phyloP scores from a whole-genome alignment of 2,888 invertebrate genomes.

The Drosophila pseudotakahashii region DNA sequence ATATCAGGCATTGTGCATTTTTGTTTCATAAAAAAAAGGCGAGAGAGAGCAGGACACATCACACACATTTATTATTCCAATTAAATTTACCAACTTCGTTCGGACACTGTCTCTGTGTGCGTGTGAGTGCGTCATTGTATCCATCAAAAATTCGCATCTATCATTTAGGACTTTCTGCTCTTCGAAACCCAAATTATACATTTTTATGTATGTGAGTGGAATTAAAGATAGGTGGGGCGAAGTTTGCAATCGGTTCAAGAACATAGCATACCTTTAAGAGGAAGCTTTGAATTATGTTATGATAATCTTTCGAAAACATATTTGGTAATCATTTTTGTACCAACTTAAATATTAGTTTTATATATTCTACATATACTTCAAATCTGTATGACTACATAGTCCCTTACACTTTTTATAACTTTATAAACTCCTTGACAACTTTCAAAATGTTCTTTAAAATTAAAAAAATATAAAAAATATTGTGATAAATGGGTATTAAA shows the following conservation, averaged over 20 bases:
- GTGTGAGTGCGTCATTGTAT: constrained; percentile 54
- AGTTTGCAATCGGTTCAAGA: neutral
- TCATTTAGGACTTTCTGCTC: constrained; percentile 31
- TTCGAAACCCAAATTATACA: neutral
- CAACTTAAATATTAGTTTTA: too few relatives aligned
- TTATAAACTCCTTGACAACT: too few relatives aligned
- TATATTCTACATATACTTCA: too few relatives aligned
- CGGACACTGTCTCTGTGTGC: constrained; percentile 28
- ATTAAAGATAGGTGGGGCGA: neutral
- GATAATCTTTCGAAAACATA: too few relatives aligned
- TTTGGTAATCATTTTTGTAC: too few relatives aligned
- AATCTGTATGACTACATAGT: too few relatives aligned
- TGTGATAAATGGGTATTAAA: too few relatives aligned
- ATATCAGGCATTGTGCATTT: constrained; percentile 61
- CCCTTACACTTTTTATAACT: too few relatives aligned
- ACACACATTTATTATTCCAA: constrained; percentile 69
- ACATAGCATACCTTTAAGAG: neutral
- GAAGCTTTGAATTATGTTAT: neutral
- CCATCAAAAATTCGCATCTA: constrained; percentile 48
- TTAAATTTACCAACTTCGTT: constrained; percentile 74
- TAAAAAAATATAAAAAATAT: too few relatives aligned
- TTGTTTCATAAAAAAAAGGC: constrained; percentile 65
- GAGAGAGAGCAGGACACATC: constrained; percentile 30
- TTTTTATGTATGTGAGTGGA: neutral
- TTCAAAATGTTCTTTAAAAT: too few relatives aligned